Percentiles rank a stretch among this genome's conserved stretches.
These are phyloP conservation scores for Prionchulus punctatus DNA, from an alignment of 2,888 invertebrate species.

Conservation along the genomic window DNA sequence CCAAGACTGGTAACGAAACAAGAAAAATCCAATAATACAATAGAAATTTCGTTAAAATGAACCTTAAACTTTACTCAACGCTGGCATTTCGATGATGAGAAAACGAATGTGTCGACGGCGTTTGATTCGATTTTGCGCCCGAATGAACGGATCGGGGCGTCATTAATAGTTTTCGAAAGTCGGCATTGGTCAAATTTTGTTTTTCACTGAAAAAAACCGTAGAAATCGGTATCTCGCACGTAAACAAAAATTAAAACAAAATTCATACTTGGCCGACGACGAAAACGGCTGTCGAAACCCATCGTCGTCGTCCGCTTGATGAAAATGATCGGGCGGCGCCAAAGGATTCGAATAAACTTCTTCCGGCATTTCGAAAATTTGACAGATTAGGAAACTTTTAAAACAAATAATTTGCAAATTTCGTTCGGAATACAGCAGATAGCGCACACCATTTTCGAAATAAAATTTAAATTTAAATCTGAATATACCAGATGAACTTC, in stretches of 20 bases:
- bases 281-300: too few species aligned
- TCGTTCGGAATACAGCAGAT: too few species aligned
- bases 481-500: too few species aligned
- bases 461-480: too few species aligned
- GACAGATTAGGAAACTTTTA: too few species aligned
- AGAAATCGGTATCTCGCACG: too few species aligned
- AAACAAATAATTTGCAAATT: too few species aligned
- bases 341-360: background rate
- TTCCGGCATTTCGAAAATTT: too few species aligned
- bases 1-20: background rate
- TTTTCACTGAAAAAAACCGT: too few species aligned
- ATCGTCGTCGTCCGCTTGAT: too few species aligned
- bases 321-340: background rate
- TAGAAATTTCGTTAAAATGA: background rate
- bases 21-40: background rate
- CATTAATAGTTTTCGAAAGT: constrained; percentile 85
- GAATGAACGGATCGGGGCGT: constrained; percentile 70
- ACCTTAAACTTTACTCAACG: background rate
- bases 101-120: background rate
- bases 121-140: background rate
- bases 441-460: too few species aligned
- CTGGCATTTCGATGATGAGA: background rate
- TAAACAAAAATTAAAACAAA: background rate
- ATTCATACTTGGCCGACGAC: too few species aligned
- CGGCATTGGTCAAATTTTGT: constrained; percentile 73